Evolutionary conservation across 2,888 invertebrate genomes (phyloP), one percentile per base, ranked within the genome.

Genomic region (Tupiocoris notatus): DNA sequence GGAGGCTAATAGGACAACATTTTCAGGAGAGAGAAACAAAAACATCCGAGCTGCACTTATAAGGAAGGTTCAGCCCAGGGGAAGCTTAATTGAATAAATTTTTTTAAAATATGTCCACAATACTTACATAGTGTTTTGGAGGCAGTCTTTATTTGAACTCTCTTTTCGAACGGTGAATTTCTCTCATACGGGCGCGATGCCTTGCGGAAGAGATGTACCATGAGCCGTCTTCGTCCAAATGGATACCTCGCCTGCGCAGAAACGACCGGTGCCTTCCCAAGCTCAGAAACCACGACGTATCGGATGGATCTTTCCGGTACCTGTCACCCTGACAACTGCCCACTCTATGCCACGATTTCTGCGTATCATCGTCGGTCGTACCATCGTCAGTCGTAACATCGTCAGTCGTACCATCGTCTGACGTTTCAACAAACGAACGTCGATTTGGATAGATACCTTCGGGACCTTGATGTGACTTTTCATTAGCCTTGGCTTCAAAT

Each of bases 141-240:
- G n/a, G n/a, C n/a, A n/a, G n/a, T n/a, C n/a, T n/a, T n/a, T n/a
- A n/a, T n/a, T n/a, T n/a, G n/a, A n/a, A n/a, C n/a, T n/a, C n/a
- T n/a, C n/a, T n/a, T n/a, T n/a, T n/a, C n/a, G n/a, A n/a, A n/a
- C n/a, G n/a, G n/a, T n/a, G n/a, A n/a, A n/a, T n/a, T n/a, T n/a
- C 39, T 17, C 70, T 22, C 70, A 70, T 70, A 9, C 24, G 23
- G 70, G 70, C 70, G 1, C 70, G 59, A 20, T 70, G 70, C n/a
- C 21, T 57, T 17, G 70, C 70, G 9, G 70, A 58, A 0, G 70
- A 70, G 22, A 70, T 70, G 59, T 23, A 70, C 70, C 70, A 70
- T n/a, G 70, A 70, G 0, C 70, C 70, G 18, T 59, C 25, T 20
- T 70, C 59, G 2, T 70, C 25, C 7, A 70, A 25, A 23, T 70